Evolutionary conservation across 2,113 vertebrate species (phyloP), one percentile per base, ranked within the genome.

Genomic region (Lampris incognitus): DNA sequence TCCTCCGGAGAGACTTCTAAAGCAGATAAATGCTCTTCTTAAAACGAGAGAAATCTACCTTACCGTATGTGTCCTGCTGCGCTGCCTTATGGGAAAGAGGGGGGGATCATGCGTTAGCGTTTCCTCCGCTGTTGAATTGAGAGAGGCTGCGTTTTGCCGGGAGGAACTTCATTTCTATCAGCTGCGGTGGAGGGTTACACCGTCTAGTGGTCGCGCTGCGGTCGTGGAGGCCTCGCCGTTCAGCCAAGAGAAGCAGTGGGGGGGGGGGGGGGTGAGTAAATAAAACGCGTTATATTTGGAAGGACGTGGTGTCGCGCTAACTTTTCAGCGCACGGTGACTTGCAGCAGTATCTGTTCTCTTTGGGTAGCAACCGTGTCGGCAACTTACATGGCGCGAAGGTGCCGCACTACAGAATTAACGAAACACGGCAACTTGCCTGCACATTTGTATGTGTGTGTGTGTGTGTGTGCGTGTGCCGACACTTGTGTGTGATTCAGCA

Each of bases 21-120:
- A 89, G 85, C 49, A 88, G 91, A 90, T 86, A 87, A 90, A 88
- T 78, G 74, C 72, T 82, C 80, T 84, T 88, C 82, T 88, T 82
- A 75, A 74, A 87, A 87, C 72, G 62, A 90, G 79, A 89, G 89
- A 85, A 86, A 84, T 88, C 85, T 82, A 67, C 79, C 76, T 81
- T 46, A 68, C 87, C 84, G 73, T 82, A 85, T 85, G 87, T 84
- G 75, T 48, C 81, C 81, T 3, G 56, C 74, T 80, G 85, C 54
- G 76, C 58, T 3, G 79, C 81, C 87, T 80, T 74, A 77, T 82
- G 79, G 72, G 72, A 80, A 49, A 50, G 9, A 50, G 56, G 49
- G 50, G 24, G 39, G 46, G 72, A 63, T 61, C 71, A 49, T 6
- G 0, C 65, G 61, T 59, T 69, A 9, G 39, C 74, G 55, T 59